Base-by-base conservation (phyloP, 2,113 vertebrate species). In the Lophius piscatorius region DNA sequence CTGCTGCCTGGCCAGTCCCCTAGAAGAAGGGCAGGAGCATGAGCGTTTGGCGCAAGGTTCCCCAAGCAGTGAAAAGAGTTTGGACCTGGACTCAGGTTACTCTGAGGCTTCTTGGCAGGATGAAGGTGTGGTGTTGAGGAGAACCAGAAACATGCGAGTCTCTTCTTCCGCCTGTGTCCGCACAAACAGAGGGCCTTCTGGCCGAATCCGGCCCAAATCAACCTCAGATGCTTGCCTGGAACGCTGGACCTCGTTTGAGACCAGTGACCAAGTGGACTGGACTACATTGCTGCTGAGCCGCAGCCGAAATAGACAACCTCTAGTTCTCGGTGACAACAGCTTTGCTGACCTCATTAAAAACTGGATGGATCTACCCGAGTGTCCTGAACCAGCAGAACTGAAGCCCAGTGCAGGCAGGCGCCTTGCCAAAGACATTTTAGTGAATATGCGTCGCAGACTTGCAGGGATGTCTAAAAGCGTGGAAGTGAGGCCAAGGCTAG, bases 301-400 rank as follows among this genome's bases (percentile, higher is more conserved):
- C 75, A 94, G 96, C 56, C 92, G 97, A 17, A 99, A 96, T 80
- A 89, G 97, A 31, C 96, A 97, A 48, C 97, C 97, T 0, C 71
- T 98, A 36, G 95, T 98, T 59, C 80, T 99, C 24, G 97, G 97
- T 0, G 97, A 99, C 89, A 99, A 99, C 84, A 97, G 97, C 77
- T 99, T 99, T 44, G 97, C 97, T 0, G 97, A 99, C 77, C 87
- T 99, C 23, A 96, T 99, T 47, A 94, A 98, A 86, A 98, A 99
- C 76, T 99, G 97, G 97, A 98, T 99, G 97, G 96, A 98, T 83
- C 86, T 98, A 52, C 96, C 97, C 0, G 97, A 98, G 42, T 91
- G 86, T 1, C 81, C 93, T 0, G 95, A 98, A 17, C 69, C 89
- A 12, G 81, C 80, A 0, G 72, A 85, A 62, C 73, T 89, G 11